These are phyloP conservation scores for Platanista minor DNA, from an alignment of 2,113 vertebrate species.

Conservation along the genomic window DNA sequence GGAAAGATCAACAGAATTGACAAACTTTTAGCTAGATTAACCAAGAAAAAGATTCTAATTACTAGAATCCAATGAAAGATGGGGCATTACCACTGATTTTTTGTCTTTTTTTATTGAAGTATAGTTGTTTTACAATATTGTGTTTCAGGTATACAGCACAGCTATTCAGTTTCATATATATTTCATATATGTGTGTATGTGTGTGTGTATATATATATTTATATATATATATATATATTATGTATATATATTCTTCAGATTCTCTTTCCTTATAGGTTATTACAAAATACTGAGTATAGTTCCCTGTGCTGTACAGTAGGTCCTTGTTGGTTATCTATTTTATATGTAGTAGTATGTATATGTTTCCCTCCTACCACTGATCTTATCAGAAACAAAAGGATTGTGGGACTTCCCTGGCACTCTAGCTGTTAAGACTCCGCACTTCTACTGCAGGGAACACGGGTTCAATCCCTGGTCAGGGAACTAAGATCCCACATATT, in stretches of 20 bases:
- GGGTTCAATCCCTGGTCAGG: neutral
- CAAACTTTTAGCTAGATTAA: neutral
- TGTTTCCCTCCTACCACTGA: neutral
- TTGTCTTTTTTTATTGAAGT: neutral
- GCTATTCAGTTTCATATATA: neutral
- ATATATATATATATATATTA: fast-evolving
- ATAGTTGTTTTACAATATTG: neutral
- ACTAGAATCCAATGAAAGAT: neutral
- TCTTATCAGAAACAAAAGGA: neutral
- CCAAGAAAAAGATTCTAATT: neutral
- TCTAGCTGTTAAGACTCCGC: neutral
- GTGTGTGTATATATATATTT: neutral
- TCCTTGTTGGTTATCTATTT: neutral
- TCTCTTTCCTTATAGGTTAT: neutral
- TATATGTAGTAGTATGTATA: neutral
- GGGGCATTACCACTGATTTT: neutral
- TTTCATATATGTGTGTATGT: neutral
- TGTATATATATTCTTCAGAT: neutral
- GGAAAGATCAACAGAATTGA: neutral
- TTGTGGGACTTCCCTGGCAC: neutral
- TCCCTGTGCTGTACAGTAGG: neutral
- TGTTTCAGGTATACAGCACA: neutral
- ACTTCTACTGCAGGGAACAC: neutral
- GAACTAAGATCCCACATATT: neutral
- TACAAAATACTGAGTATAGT: neutral